phyloP scores from a whole-genome alignment of 2,797 vertebrate species.

The Notolepis coatsorum region DNA sequence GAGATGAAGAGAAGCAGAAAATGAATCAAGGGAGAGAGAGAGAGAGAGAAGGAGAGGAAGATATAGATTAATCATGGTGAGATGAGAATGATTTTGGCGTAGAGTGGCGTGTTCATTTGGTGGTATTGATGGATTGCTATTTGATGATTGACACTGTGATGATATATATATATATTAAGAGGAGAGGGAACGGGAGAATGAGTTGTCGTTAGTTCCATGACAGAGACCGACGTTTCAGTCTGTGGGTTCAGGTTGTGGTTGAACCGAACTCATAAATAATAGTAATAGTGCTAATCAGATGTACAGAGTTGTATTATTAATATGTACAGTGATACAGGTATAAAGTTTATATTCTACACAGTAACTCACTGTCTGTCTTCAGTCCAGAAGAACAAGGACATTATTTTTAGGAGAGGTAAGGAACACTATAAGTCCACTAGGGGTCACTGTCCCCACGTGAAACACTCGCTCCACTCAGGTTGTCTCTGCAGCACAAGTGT shows the following conservation, averaged over 20 bases:
- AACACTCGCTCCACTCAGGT: background rate
- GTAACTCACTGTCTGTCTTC: background rate
- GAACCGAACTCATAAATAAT: too few relatives aligned
- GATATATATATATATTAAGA: conserved; percentile 13
- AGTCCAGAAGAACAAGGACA: background rate
- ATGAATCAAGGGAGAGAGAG: conserved; percentile 9
- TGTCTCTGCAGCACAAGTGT: too few relatives aligned
- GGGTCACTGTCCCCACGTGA: conserved; percentile 57
- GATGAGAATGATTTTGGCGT: conserved; percentile 5
- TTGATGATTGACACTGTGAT: too few relatives aligned
- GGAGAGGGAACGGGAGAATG: background rate
- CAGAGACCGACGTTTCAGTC: background rate
- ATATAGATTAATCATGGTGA: conserved; percentile 14
- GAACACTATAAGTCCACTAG: conserved; percentile 65
- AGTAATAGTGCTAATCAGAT: too few relatives aligned
- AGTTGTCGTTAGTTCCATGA: too few relatives aligned
- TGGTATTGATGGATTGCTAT: too few relatives aligned
- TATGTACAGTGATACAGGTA: too few relatives aligned
- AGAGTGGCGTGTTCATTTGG: too few relatives aligned
- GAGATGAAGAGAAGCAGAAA: conserved; percentile 8
- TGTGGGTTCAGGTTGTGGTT: too few relatives aligned
- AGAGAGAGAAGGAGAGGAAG: background rate
- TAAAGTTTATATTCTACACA: too few relatives aligned
- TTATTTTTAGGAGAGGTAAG: background rate
- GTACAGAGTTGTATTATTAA: too few relatives aligned